Percentiles rank a stretch among this genome's conserved stretches.
Evolutionary conservation across 2,797 vertebrate genomes (phyloP).

Genomic region (Morelia viridis): DNA sequence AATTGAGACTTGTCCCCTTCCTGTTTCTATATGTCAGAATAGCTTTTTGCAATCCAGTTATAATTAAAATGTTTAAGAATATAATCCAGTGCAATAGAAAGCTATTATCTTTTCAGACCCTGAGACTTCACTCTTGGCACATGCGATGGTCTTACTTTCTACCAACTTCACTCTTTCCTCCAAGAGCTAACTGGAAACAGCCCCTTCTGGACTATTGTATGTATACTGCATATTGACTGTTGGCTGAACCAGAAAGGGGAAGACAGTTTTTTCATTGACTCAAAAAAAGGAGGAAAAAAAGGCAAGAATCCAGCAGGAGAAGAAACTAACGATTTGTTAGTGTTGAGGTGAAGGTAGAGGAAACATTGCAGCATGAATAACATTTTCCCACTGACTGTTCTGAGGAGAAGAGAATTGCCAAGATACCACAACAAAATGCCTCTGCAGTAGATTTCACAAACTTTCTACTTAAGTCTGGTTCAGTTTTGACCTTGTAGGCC

Average conservation of each 20-base stretch:
- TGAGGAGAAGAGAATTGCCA: background rate
- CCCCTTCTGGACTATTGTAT: background rate
- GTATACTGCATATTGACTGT: background rate
- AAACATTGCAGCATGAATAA: background rate
- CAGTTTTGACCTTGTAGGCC: background rate
- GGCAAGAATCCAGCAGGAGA: background rate
- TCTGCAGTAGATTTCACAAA: background rate
- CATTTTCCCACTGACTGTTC: too few relatives aligned
- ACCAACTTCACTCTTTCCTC: constrained; percentile 72
- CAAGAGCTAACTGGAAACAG: background rate
- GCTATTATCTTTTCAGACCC: constrained; percentile 72
- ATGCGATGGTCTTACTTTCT: constrained; percentile 88
- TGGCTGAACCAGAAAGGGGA: background rate
- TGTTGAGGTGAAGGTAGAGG: background rate
- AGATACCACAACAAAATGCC: background rate
- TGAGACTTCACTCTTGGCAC: constrained; percentile 85
- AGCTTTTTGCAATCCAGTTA: background rate
- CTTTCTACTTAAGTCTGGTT: background rate
- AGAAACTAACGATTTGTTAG: background rate
- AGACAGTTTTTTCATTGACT: background rate
- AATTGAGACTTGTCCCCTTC: background rate
- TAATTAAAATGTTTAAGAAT: background rate
- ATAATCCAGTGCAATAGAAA: background rate
- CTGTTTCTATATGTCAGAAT: background rate
- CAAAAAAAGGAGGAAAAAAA: background rate